Evolutionary conservation across 1,140 invertebrate species (phyloP).

Genomic region (Drosophila malerkotliana): DNA sequence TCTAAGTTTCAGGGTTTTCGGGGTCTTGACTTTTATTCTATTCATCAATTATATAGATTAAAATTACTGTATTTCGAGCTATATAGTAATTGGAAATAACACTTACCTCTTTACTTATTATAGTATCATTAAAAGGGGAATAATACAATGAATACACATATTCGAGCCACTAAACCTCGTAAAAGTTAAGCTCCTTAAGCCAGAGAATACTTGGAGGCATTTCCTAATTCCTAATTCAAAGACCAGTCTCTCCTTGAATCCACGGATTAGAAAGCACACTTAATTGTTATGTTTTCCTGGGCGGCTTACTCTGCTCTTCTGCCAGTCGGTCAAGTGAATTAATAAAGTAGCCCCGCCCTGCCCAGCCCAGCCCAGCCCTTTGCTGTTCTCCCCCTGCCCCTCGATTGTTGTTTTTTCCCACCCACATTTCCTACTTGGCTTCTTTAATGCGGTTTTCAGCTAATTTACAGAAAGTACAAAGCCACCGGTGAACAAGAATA

Average conservation of each 20-base stretch:
- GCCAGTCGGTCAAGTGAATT: slow-evolving; percentile 47
- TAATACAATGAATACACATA: too few species aligned
- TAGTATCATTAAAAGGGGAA: too few species aligned
- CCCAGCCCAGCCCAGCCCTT: background rate
- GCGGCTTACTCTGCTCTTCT: slow-evolving; percentile 37
- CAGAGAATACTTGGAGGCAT: background rate
- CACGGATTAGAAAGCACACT: slow-evolving; percentile 37
- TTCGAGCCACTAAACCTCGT: background rate
- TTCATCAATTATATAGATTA: too few species aligned
- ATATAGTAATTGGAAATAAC: too few species aligned
- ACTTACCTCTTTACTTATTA: too few species aligned
- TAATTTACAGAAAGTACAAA: slow-evolving; percentile 45
- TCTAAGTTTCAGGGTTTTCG: background rate
- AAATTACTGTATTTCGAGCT: too few species aligned
- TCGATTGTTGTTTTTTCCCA: slow-evolving; percentile 7
- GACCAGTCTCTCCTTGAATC: slow-evolving; percentile 9
- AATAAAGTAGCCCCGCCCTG: slow-evolving; percentile 22
- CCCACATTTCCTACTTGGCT: slow-evolving; percentile 23
- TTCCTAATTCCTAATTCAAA: slow-evolving; percentile 6
- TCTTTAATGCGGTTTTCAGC: slow-evolving; percentile 35
- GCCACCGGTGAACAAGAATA: background rate
- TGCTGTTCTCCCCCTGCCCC: background rate
- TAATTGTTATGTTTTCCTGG: slow-evolving; percentile 50
- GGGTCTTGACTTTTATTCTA: background rate
- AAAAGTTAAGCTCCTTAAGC: background rate